Conservation (phyloP, 2,113 vertebrate species). For the Misgurnus anguillicaudatus region DNA sequence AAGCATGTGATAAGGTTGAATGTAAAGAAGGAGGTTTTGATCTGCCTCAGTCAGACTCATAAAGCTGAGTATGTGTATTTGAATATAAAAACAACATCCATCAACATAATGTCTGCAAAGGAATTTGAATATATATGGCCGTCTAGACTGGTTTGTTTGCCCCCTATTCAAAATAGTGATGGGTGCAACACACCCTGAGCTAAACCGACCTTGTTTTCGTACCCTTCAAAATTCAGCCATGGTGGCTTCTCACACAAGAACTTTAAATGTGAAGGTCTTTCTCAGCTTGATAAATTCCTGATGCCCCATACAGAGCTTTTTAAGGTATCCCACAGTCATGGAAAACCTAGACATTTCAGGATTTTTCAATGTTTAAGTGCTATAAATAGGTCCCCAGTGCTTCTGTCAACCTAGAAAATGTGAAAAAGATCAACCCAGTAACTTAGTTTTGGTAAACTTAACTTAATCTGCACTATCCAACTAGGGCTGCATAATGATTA, state of each 20-base stretch:
- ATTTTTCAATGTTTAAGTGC: too few relatives aligned
- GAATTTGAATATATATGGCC: constrained; percentile 53
- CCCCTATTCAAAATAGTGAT: constrained; percentile 47
- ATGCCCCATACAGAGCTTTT: too few relatives aligned
- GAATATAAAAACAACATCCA: constrained; percentile 34
- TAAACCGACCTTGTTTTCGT: constrained; percentile 12
- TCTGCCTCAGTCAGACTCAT: not conserved
- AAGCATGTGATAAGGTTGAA: not conserved
- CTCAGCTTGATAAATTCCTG: not conserved
- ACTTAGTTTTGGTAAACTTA: too few relatives aligned
- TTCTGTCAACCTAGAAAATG: too few relatives aligned
- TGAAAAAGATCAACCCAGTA: too few relatives aligned
- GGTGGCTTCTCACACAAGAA: not conserved
- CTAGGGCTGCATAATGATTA: too few relatives aligned
- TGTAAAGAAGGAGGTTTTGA: not conserved
- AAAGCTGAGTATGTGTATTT: constrained; percentile 10
- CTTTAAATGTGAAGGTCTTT: not conserved
- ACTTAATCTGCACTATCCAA: too few relatives aligned
- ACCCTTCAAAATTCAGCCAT: constrained; percentile 11
- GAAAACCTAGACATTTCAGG: too few relatives aligned
- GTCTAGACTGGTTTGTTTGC: constrained; percentile 34
- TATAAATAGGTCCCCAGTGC: too few relatives aligned
- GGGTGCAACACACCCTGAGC: constrained; percentile 3
- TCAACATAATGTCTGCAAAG: constrained; percentile 35
- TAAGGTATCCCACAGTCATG: not conserved